These are phyloP conservation scores for Sus scrofa DNA, from an alignment of 2,113 vertebrate genomes.

Conservation along the genomic window T2T-Sscrofa CM000816.6:62135501-62136000, in stretches of 20 bases:
- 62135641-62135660: constrained; percentile 53
- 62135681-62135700: constrained; percentile 43
- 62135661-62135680: constrained; percentile 60
- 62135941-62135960: not conserved
- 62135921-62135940: not conserved
- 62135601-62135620: not conserved
- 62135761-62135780: not conserved
- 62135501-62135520: constrained; percentile 6
- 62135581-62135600: not conserved
- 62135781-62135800: constrained; percentile 53
- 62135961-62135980: not conserved
- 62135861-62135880: not conserved
- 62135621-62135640: constrained; percentile 50
- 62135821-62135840: constrained; percentile 2
- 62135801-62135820: not conserved
- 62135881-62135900: not conserved
- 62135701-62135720: constrained; percentile 44
- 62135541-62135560: not conserved
- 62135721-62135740: constrained; percentile 45
- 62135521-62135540: constrained; percentile 26
- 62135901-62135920: not conserved
- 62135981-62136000: not conserved
- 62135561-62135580: not conserved
- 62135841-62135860: constrained; percentile 31
- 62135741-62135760: constrained; percentile 44